Base-by-base conservation (phyloP, 2,797 vertebrate species). In the Crenuchus spilurus region DNA sequence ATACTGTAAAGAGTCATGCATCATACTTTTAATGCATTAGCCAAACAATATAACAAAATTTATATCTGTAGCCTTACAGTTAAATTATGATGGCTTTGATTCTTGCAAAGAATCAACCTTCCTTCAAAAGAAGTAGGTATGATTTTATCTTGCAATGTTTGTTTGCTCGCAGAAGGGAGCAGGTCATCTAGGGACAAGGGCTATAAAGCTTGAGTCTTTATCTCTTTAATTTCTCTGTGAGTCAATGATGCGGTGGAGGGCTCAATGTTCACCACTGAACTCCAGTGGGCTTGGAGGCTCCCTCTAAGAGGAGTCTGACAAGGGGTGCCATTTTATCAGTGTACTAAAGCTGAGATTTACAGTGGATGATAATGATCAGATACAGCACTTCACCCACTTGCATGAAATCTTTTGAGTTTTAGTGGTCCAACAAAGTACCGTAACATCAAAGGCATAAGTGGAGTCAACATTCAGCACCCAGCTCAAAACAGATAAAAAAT, bases 191-290 rank as follows among this genome's bases (percentile, higher is more conserved):
- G 86, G 70, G 75, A 80, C 70, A 77, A 78, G 70, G 60, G 80
- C 81, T 77, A 88, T 90, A 90, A 91, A 91, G 75, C 65, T 78
- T 42, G 74, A 71, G 81, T 87, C 82, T 87, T 87, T 89, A 90
- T 90, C 83, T 82, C 65, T 78, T 76, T 77, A 75, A 81, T 65
- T 81, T 84, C 77, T 77, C 75, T 82, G 75, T 83, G 52, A 66
- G 78, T 77, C 75, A 83, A 79, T 73, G 20, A 66, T 49, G 79
- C 62, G 80, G 72, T 58, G 65, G 74, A 74, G 55, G 37, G 86
- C 80, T 89, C 85, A 86, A 86, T 57, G 86, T 87, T 86, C 85
- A 84, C 39, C 7, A 41, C 33, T 20, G 20, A 37, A 22, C 57
- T 64, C 62, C 42, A 54, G 37, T 41, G 61, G 69, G 46, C 55